Percentiles rank a stretch among this genome's conserved stretches.
These are phyloP conservation scores for Halocaridina rubra DNA, from an alignment of 2,888 invertebrate genomes.

Conservation along the genomic window DNA sequence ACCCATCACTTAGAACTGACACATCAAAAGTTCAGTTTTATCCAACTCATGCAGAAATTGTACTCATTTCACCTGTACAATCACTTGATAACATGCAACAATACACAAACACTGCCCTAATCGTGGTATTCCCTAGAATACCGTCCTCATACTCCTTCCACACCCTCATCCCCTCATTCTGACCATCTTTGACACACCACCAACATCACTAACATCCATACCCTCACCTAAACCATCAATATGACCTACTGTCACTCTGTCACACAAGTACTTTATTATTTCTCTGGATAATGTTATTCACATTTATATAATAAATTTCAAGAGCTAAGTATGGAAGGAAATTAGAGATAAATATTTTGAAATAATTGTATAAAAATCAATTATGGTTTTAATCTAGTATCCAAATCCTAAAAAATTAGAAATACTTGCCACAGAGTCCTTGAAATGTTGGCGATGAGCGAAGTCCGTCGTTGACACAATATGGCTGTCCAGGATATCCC, in stretches of 20 bases:
- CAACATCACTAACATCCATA: too few relatives aligned
- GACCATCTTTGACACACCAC: too few relatives aligned
- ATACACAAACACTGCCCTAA: neutral
- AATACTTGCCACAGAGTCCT: constrained; percentile 80
- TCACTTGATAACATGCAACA: neutral
- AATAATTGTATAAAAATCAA: neutral
- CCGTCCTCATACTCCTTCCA: too few relatives aligned
- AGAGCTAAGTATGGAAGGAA: neutral
- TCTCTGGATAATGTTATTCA: neutral
- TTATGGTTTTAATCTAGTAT: neutral
- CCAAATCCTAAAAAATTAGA: neutral
- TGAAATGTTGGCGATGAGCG: constrained; percentile 79
- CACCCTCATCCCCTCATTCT: too few relatives aligned
- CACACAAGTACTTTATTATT: neutral
- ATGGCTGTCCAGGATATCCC: constrained; percentile 74
- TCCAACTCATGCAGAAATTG: neutral
- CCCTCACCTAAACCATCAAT: too few relatives aligned
- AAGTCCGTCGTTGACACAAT: constrained; percentile 79
- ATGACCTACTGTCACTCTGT: neutral
- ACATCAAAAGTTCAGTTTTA: too few relatives aligned
- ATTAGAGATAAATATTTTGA: neutral
- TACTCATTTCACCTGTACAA: too few relatives aligned
- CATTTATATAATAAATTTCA: neutral
- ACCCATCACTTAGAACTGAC: too few relatives aligned
- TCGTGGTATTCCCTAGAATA: too few relatives aligned